Evolutionary conservation across 2,888 invertebrate species (phyloP).

Genomic region (Margaritifera margaritifera): DNA sequence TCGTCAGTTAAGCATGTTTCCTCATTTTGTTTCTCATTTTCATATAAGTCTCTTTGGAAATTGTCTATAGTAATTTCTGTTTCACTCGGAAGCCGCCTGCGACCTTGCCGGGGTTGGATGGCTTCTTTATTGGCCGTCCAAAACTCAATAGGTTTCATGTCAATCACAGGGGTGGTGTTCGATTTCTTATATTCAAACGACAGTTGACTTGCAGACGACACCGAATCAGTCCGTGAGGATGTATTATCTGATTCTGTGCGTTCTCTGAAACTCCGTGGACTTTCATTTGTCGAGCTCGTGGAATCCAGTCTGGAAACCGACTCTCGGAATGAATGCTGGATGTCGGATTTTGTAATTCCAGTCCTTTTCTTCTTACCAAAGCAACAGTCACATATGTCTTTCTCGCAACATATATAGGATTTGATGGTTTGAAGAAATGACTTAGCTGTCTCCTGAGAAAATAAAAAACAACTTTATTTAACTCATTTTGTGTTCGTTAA

Average conservation of each 20-base stretch:
- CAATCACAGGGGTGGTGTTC: slow-evolving; percentile 69
- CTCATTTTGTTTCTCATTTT: slow-evolving; percentile 45
- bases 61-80: slow-evolving; percentile 71
- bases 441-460: slow-evolving; percentile 41
- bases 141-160: slow-evolving; percentile 73
- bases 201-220: slow-evolving; percentile 53
- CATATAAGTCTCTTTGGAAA: slow-evolving; percentile 71
- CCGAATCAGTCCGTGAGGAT: slow-evolving; percentile 63
- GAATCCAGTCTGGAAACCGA: slow-evolving; percentile 55
- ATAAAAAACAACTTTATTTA: too few relatives aligned
- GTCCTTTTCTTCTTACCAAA: slow-evolving; percentile 39
- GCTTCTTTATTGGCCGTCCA: slow-evolving; percentile 71
- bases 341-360: slow-evolving; percentile 58
- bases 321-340: slow-evolving; percentile 65
- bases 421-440: slow-evolving; percentile 51
- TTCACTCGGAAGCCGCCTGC: slow-evolving; percentile 65
- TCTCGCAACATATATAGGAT: slow-evolving; percentile 47
- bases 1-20: slow-evolving; percentile 68
- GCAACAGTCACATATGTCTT: slow-evolving; percentile 60
- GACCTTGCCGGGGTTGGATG: slow-evolving; percentile 67
- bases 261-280: slow-evolving; percentile 55
- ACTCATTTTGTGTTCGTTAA: too few relatives aligned
- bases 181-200: slow-evolving; percentile 51
- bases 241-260: slow-evolving; percentile 63
- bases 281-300: slow-evolving; percentile 55